Percentiles rank a stretch among this genome's conserved stretches.
These are phyloP conservation scores for Ceraclea dissimilis DNA, from an alignment of 2,888 invertebrate genomes.

Conservation along the genomic window DNA sequence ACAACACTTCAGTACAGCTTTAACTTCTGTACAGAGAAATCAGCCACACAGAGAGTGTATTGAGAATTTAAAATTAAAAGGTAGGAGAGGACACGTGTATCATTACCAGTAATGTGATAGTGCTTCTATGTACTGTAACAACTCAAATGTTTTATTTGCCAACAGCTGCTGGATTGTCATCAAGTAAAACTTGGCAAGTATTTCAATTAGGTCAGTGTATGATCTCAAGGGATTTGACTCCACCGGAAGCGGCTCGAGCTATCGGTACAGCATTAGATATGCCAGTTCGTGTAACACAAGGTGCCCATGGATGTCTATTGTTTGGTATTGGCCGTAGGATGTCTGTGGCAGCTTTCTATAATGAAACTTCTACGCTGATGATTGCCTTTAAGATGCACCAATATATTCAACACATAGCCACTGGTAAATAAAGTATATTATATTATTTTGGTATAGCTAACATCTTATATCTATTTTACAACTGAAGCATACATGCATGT, in stretches of 20 bases:
- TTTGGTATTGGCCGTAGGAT: background rate
- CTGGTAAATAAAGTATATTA: background rate
- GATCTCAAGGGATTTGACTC: background rate
- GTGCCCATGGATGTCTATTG: background rate
- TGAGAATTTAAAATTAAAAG: constrained; percentile 5
- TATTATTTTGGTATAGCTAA: too few species aligned
- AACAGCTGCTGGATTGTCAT: constrained; percentile 11
- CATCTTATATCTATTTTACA: too few species aligned
- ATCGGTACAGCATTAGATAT: background rate
- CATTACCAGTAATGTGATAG: background rate
- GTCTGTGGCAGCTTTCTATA: constrained; percentile 1
- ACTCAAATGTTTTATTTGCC: too few species aligned
- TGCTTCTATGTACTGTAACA: too few species aligned
- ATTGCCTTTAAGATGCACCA: background rate
- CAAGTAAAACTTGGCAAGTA: constrained; percentile 10
- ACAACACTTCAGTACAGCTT: background rate
- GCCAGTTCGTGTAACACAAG: constrained; percentile 1
- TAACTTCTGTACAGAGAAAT: background rate
- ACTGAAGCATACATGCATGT: too few species aligned
- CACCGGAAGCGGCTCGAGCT: background rate
- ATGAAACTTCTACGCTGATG: background rate
- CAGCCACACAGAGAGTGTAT: background rate
- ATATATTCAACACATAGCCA: constrained; percentile 5
- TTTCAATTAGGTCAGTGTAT: constrained; percentile 3
- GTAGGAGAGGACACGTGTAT: too few species aligned